Percentiles rank a stretch among this genome's conserved stretches.
phyloP scores from a whole-genome alignment of 2,888 invertebrate genomes.

The Sinhomidia bicolor region DNA sequence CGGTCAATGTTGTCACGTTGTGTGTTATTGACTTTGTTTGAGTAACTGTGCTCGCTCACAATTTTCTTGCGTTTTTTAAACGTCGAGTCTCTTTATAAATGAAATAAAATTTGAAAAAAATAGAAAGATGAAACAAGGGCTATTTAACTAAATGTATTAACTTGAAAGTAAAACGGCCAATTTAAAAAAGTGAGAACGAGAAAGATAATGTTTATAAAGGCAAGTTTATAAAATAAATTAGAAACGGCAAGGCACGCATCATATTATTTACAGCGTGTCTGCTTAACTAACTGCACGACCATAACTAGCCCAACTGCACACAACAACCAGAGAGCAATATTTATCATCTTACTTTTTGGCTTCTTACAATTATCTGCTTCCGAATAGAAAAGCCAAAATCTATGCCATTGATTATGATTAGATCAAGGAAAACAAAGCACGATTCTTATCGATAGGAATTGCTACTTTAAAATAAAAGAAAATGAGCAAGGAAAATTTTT shows the following conservation, averaged over 20 bases:
- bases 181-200: not conserved
- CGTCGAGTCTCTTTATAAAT: too few species aligned
- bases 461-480: not conserved
- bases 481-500: not conserved
- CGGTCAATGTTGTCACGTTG: too few species aligned
- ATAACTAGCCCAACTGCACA: constrained; percentile 7
- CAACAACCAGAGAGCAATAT: not conserved
- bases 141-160: not conserved
- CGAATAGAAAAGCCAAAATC: not conserved
- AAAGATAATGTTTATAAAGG: not conserved
- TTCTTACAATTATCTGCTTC: not conserved
- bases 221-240: constrained; percentile 1
- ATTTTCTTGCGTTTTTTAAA: too few species aligned
- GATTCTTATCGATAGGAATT: constrained; percentile 33
- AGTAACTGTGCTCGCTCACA: too few species aligned
- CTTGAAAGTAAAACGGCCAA: not conserved
- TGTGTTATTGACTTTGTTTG: too few species aligned
- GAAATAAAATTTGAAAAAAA: not conserved
- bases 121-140: not conserved
- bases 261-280: constrained; percentile 20
- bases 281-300: constrained; percentile 5
- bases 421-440: constrained; percentile 19
- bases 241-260: not conserved
- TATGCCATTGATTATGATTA: not conserved
- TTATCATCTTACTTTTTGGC: not conserved